Conservation (phyloP, 2,888 invertebrate genomes). For the Leucophenga montana region DNA sequence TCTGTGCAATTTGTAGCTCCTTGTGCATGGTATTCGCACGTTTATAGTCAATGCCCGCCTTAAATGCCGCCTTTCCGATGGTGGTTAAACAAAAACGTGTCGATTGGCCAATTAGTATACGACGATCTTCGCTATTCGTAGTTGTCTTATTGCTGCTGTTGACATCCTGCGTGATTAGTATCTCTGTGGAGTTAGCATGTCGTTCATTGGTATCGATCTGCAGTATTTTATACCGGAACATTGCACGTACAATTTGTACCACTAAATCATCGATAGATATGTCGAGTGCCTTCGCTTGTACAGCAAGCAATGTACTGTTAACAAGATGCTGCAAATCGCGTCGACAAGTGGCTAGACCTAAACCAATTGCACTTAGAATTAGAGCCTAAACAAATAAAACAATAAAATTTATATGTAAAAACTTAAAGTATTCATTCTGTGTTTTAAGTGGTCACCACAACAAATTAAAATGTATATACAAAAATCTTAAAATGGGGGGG, state of each 20-base stretch:
- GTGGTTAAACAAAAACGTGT: constrained; percentile 77
- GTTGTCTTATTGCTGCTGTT: constrained; percentile 40
- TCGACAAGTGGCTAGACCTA: constrained; percentile 77
- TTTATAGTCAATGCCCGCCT: constrained; percentile 86
- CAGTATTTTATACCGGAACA: constrained; percentile 71
- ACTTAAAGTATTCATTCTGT: too few relatives aligned
- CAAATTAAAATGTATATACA: neutral
- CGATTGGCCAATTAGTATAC: constrained; percentile 69
- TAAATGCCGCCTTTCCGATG: constrained; percentile 87
- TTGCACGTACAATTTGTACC: constrained; percentile 64
- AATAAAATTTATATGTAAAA: neutral
- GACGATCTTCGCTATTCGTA: constrained; percentile 45
- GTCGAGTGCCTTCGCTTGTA: constrained; percentile 75
- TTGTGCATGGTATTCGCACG: constrained; percentile 81
- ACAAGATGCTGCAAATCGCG: constrained; percentile 75
- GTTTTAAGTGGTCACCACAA: too few relatives aligned
- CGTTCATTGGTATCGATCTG: constrained; percentile 44
- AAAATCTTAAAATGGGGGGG: too few relatives aligned
- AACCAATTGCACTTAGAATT: constrained; percentile 80
- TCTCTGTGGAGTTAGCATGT: constrained; percentile 53
- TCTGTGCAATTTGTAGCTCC: constrained; percentile 83
- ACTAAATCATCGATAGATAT: constrained; percentile 61
- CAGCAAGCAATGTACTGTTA: constrained; percentile 78
- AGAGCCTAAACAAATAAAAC: constrained; percentile 74
- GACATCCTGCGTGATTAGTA: constrained; percentile 68